Conservation (phyloP, 2,797 vertebrate species). For the Megalops cyprinoides region DNA sequence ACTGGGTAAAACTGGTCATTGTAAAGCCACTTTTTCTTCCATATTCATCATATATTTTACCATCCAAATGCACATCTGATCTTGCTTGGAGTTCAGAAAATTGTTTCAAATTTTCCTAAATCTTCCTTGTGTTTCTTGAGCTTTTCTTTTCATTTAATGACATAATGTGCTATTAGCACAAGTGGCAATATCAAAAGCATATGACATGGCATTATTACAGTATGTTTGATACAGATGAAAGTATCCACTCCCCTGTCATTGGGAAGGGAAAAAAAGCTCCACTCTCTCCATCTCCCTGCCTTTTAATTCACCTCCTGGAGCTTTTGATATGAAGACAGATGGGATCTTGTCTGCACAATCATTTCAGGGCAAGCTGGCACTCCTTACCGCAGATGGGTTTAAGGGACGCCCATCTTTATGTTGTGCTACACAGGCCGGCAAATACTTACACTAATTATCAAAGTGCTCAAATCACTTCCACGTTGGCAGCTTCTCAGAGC, state of each 20-base stretch:
- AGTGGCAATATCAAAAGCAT: not conserved
- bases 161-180: slow-evolving; percentile 5
- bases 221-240: slow-evolving; percentile 24
- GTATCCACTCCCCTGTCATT: slow-evolving; percentile 1
- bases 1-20: not conserved
- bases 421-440: slow-evolving; percentile 12
- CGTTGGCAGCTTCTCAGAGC: slow-evolving; percentile 8
- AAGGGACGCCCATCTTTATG: slow-evolving; percentile 28
- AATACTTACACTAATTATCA: slow-evolving; percentile 42
- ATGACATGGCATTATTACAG: slow-evolving; percentile 27
- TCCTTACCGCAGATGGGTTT: slow-evolving; percentile 36
- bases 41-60: not conserved
- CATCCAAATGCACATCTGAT: not conserved
- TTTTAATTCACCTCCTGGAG: slow-evolving; percentile 38
- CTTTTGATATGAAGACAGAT: slow-evolving; percentile 41
- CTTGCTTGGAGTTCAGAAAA: not conserved
- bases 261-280: not conserved
- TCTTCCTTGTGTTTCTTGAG: not conserved
- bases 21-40: not conserved
- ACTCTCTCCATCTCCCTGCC: slow-evolving; percentile 17
- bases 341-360: slow-evolving; percentile 35
- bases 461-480: slow-evolving; percentile 35
- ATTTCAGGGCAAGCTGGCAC: slow-evolving; percentile 29
- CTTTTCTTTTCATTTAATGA: not conserved
- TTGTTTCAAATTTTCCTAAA: too few species aligned